Percentiles rank a stretch among this genome's conserved stretches.
These are phyloP conservation scores for Agelastica alni DNA, from an alignment of 2,888 invertebrate genomes.

Conservation along the genomic window DNA sequence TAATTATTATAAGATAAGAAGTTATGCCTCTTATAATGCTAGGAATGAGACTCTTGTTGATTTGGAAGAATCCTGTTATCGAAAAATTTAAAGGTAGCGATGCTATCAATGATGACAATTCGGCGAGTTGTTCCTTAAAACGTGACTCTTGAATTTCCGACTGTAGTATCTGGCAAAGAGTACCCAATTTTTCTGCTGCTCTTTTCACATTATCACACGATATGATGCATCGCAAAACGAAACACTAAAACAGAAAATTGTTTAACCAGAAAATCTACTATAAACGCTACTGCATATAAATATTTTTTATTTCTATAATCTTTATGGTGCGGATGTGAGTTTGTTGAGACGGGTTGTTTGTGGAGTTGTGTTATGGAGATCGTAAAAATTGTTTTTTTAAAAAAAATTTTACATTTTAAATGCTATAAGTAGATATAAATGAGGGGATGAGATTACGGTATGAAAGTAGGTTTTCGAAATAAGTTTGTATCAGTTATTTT, in stretches of 20 bases:
- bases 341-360: too few species aligned
- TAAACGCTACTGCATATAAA: too few species aligned
- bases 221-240: not conserved
- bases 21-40: not conserved
- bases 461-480: too few species aligned
- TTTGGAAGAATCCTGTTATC: not conserved
- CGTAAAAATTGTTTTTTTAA: too few species aligned
- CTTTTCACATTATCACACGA: conserved; percentile 9
- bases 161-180: not conserved
- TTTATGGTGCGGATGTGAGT: too few species aligned
- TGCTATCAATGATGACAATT: not conserved
- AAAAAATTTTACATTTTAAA: too few species aligned
- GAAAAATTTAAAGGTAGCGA: not conserved
- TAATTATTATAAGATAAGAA: not conserved
- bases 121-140: not conserved
- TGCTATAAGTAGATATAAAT: too few species aligned
- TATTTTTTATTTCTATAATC: too few species aligned
- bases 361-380: too few species aligned
- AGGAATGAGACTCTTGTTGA: not conserved
- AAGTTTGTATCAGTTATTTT: too few species aligned
- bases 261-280: too few species aligned
- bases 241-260: conserved; percentile 5
- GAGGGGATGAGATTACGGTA: too few species aligned
- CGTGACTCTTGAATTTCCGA: not conserved
- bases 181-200: not conserved